These are phyloP conservation scores for Agrypnus murinus DNA, from an alignment of 2,888 invertebrate species.

Conservation along the genomic window DNA sequence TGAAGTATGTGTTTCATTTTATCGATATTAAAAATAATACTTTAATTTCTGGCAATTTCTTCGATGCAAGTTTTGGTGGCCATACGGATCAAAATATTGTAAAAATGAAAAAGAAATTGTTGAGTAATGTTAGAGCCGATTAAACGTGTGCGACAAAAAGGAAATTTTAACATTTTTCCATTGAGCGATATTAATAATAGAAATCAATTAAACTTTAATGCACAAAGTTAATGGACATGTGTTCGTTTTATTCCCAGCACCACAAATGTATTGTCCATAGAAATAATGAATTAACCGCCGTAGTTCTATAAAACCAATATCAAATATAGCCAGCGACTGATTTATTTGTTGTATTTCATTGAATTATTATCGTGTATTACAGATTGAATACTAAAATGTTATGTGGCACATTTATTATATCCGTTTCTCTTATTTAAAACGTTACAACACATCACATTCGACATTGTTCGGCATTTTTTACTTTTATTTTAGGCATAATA, in stretches of 20 bases:
- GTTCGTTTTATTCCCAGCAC: slow-evolving; percentile 24
- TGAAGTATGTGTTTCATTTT: too few species aligned
- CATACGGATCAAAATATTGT: too few species aligned
- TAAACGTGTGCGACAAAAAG: too few species aligned
- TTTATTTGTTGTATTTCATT: slow-evolving; percentile 37
- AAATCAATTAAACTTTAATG: slow-evolving; percentile 33
- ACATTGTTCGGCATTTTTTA: not conserved
- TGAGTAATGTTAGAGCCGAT: too few species aligned
- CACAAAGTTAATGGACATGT: slow-evolving; percentile 33
- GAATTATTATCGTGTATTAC: slow-evolving; percentile 27
- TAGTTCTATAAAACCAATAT: slow-evolving; percentile 38
- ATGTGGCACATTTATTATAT: not conserved
- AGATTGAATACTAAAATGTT: slow-evolving; percentile 3
- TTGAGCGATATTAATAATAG: slow-evolving; percentile 4
- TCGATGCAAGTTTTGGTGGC: too few species aligned
- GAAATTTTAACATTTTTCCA: too few species aligned
- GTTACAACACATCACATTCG: not conserved
- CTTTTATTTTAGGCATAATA: too few species aligned
- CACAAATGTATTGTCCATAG: slow-evolving; percentile 34
- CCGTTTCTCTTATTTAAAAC: slow-evolving; percentile 4
- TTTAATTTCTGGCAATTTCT: too few species aligned
- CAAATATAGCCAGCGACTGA: slow-evolving; percentile 30
- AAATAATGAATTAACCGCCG: slow-evolving; percentile 38
- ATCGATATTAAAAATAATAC: too few species aligned
- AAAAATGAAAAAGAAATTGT: too few species aligned